Evolutionary conservation across 1,140 invertebrate genomes (phyloP), one percentile per base, ranked within the genome.

Genomic region (Ditylenchus dipsaci): DNA sequence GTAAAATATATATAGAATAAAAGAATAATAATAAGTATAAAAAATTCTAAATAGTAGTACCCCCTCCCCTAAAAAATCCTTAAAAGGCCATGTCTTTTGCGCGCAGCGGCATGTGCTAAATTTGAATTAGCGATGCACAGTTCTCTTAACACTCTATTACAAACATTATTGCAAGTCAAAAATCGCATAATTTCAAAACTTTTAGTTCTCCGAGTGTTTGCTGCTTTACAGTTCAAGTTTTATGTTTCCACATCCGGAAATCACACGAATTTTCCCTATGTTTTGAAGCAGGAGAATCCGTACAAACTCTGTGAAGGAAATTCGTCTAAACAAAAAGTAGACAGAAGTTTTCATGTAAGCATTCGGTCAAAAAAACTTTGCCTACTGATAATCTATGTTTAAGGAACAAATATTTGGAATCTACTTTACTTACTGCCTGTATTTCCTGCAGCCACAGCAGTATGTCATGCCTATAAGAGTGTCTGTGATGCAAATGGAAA

Each of bases 371-470:
- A n/a, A n/a, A n/a, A n/a, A n/a, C n/a, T n/a, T n/a, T n/a, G n/a
- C n/a, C n/a, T n/a, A n/a, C n/a, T n/a, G n/a, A 38, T 38, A 27
- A 59, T 19, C 0, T 56, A 61, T 43, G 23, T 33, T 69, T 49
- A 27, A 71, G 69, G 69, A 71, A 21, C 69, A 68, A 43, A 38
- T 71, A 5, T 75, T 75, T 38, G 69, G 69, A 1, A 43, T 71
- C n/a, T 71, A 76, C 42, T 15, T 74, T 1, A 74, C 70, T 11
- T 71, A 71, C 19, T 63, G 56, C 11, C 29, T 71, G 38, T 71
- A 43, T 45, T 71, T 71, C 27, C 68, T 59, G n/a, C 69, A 71
- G 53, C 69, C 69, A 17, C 29, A 33, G 30, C 61, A 38, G 13
- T 26, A 71, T 45, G 57, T 75, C 1, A 23, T 68, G 19, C 43